Base-by-base conservation (phyloP, 2,113 vertebrate species). In the Istiophorus platypterus region DNA sequence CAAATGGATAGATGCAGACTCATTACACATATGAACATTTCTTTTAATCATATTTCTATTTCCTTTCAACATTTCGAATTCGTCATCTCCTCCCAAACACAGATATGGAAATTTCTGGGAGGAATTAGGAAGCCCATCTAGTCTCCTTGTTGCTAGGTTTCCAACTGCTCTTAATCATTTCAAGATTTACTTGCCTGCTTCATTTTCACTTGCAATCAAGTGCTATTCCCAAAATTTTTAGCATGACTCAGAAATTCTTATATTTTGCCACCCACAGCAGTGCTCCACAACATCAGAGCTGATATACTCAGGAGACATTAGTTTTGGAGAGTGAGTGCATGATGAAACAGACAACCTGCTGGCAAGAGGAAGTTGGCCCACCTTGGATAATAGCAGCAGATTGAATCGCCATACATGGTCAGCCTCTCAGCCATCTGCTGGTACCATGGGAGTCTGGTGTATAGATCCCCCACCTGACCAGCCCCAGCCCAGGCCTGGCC, bases 301-400 rank as follows among this genome's bases (percentile, higher is more conserved):
- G 57, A 85, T 41, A 6, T 56, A 71, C 52, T 75, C 61, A 39
- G 79, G 74, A 80, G 71, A 75, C 72, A 37, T 78, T 65, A 10
- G 45, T 68, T 79, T 85, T 75, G 73, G 72, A 83, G 45, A 58
- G 65, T 10, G 7, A 39, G 67, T 1, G 49, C 54, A 54, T 57
- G 81, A 90, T 89, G 71, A 87, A 81, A 91, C 74, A 62, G 74
- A 76, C n/a, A 54, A 81, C 76, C 84, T 83, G 84, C 83, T 89
- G 85, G 68, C 67, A 4, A 77, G 75, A 92, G 87, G 87, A 91
- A 88, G 90, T 87, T 90, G 90, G 92, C 91, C 84, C 88, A 92
- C 90, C 92, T 92, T 85, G 88, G 89, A 87, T 89, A 88, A 89
- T 77, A 85, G 88, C 76, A 84, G 87, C 91, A 93, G 93, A 94